phyloP scores from a whole-genome alignment of 1,140 invertebrate species.

The Adelges cooleyi region DNA sequence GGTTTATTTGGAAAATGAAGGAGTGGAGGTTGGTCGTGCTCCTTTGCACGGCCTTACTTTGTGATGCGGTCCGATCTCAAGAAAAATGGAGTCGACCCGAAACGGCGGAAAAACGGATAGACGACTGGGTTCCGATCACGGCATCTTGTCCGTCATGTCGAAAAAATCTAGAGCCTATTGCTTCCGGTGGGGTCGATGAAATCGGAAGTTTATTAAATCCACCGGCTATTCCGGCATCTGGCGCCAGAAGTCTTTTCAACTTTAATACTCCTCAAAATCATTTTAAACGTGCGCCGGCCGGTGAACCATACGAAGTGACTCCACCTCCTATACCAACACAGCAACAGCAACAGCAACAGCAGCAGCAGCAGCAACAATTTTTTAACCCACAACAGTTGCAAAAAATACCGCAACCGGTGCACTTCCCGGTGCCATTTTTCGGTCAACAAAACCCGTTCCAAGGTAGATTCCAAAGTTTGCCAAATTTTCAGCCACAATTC shows the following conservation, averaged over 20 bases:
- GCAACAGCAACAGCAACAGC: not conserved
- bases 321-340: not conserved
- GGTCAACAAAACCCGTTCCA: slow-evolving; percentile 5
- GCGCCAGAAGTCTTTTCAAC: slow-evolving; percentile 2
- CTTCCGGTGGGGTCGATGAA: not conserved
- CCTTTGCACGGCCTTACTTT: slow-evolving; percentile 8
- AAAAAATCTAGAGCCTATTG: slow-evolving; percentile 1
- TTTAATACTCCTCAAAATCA: not conserved
- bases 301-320: not conserved
- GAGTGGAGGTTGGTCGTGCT: slow-evolving; percentile 22
- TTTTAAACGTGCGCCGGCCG: not conserved
- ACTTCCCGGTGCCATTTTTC: slow-evolving; percentile 15
- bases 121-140: slow-evolving; percentile 30
- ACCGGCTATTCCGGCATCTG: not conserved
- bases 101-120: slow-evolving; percentile 4
- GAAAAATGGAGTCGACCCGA: slow-evolving; percentile 20
- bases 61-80: not conserved
- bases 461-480: not conserved
- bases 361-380: not conserved
- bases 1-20: not conserved
- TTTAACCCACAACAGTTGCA: not conserved
- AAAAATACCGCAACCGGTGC: slow-evolving; percentile 23
- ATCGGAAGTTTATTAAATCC: slow-evolving; percentile 30
- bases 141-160: not conserved
- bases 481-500: slow-evolving; percentile 9